A percentile compares a stretch with the other conserved stretches of the same genome.
Evolutionary conservation across 2,888 invertebrate species (phyloP).

Genomic region (Mactromeris polynyma): DNA sequence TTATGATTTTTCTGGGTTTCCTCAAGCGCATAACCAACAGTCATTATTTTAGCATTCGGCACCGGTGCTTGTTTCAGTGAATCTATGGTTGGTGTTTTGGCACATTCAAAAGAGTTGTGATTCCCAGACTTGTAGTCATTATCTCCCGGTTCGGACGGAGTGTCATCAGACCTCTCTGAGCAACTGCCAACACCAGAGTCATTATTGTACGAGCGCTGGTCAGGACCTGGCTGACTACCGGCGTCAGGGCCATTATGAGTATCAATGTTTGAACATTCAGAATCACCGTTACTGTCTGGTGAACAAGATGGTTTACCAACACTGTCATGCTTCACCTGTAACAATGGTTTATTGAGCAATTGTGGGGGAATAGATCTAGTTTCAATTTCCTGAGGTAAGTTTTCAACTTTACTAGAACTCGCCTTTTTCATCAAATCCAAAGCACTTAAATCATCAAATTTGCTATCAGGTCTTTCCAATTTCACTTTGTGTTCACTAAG

Average conservation of each 20-base stretch:
- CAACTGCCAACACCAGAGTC: conserved; percentile 84
- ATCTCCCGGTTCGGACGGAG: conserved; percentile 83
- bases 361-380: conserved; percentile 71
- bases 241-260: conserved; percentile 74
- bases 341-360: conserved; percentile 77
- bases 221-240: conserved; percentile 72
- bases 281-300: conserved; percentile 75
- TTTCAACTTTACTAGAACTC: conserved; percentile 37
- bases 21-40: conserved; percentile 77
- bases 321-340: conserved; percentile 71
- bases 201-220: conserved; percentile 81
- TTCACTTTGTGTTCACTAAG: background rate
- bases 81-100: conserved; percentile 62
- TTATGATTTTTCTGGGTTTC: conserved; percentile 64
- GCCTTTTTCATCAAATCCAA: conserved; percentile 38
- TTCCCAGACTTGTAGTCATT: conserved; percentile 76
- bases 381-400: conserved; percentile 69
- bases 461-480: conserved; percentile 31
- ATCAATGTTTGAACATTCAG: conserved; percentile 80
- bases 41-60: conserved; percentile 73
- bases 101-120: conserved; percentile 67
- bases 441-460: conserved; percentile 57
- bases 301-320: conserved; percentile 62
- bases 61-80: conserved; percentile 54
- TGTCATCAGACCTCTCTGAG: conserved; percentile 83